These are phyloP conservation scores for Pteropus rufus DNA, from an alignment of 2,797 vertebrate genomes.

Conservation along the genomic window DNA sequence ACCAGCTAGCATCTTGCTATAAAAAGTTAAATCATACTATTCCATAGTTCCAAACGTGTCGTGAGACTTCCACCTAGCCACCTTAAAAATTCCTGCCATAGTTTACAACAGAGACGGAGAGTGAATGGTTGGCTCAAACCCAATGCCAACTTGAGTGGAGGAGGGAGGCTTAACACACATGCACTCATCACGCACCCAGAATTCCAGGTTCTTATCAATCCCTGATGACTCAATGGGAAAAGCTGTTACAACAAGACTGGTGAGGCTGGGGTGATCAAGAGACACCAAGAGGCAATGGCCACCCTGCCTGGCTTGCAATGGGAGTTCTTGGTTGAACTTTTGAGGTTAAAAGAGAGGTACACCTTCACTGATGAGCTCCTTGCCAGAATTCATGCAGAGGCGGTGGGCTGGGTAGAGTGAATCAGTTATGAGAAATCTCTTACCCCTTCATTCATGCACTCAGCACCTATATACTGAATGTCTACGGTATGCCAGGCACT, in stretches of 20 bases:
- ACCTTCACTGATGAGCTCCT: background rate
- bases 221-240: background rate
- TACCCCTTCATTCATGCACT: background rate
- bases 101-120: background rate
- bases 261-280: no score
- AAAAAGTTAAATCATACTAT: background rate
- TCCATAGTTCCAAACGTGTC: background rate
- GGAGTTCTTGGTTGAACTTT: background rate
- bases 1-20: background rate
- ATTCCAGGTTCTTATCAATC: background rate
- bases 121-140: background rate
- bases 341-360: background rate
- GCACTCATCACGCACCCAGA: background rate
- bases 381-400: background rate
- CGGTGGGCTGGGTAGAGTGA: background rate
- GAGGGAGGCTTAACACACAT: background rate
- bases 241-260: rapidly evolving
- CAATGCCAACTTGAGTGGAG: background rate
- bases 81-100: no score
- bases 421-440: background rate
- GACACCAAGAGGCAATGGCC: background rate
- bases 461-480: background rate
- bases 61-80: background rate
- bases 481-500: background rate
- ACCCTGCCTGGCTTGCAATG: background rate